These are phyloP conservation scores for Fulica atra DNA, from an alignment of 2,113 vertebrate species.

Conservation along the genomic window DNA sequence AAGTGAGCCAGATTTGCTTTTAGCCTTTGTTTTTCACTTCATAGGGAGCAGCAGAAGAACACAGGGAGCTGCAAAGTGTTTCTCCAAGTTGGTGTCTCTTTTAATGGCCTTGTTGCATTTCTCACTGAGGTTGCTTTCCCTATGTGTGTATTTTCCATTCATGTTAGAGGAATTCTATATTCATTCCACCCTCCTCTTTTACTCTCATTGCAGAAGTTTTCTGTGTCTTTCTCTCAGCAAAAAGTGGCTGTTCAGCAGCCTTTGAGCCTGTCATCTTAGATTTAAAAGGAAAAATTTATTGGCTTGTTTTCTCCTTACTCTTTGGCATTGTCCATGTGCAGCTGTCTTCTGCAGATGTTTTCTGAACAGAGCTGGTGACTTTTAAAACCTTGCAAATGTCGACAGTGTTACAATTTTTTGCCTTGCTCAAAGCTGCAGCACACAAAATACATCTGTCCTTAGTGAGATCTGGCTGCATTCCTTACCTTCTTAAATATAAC, in stretches of 20 bases:
- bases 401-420: neutral
- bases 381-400: slow-evolving; percentile 49
- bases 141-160: neutral
- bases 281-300: slow-evolving; percentile 47
- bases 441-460: neutral
- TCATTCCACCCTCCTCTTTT: neutral
- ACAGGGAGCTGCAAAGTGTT: neutral
- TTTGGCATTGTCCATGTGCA: slow-evolving; percentile 48
- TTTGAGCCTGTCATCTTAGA: slow-evolving; percentile 39
- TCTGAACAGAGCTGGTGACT: slow-evolving; percentile 13
- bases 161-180: neutral
- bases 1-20: neutral
- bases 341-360: slow-evolving; percentile 65
- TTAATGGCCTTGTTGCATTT: neutral
- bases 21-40: neutral
- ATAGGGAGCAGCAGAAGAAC: neutral
- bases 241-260: slow-evolving; percentile 28
- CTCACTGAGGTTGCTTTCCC: neutral
- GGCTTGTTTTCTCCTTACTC: slow-evolving; percentile 44
- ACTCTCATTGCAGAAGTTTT: neutral
- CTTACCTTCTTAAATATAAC: neutral
- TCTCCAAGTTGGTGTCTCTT: neutral
- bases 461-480: neutral
- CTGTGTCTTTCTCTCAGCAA: neutral
- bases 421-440: neutral